phyloP scores from a whole-genome alignment of 2,113 vertebrate genomes.

The Tetrax tetrax region DNA sequence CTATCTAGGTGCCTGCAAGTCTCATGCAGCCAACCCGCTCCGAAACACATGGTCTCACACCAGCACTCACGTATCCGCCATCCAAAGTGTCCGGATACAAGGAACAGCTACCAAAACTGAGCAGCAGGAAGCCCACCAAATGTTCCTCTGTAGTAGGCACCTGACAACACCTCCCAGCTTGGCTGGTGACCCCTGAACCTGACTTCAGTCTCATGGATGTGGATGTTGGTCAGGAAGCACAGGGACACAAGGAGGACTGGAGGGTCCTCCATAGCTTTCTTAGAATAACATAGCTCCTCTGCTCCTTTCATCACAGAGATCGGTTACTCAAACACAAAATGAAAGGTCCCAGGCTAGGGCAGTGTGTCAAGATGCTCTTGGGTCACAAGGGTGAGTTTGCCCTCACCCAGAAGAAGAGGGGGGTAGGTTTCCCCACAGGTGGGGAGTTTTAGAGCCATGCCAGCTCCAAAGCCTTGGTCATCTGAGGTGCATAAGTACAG shows the following conservation, averaged over 20 bases:
- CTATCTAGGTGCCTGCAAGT: not conserved
- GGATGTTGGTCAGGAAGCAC: not conserved
- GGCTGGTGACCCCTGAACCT: not conserved
- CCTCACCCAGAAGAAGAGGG: not conserved
- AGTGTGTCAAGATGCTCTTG: not conserved
- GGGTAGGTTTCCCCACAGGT: not conserved
- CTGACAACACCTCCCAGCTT: not conserved
- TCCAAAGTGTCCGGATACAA: accelerated
- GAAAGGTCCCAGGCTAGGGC: not conserved
- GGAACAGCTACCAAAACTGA: not conserved
- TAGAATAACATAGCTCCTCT: not conserved
- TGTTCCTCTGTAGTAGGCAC: not conserved
- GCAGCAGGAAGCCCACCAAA: not conserved
- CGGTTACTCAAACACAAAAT: not conserved
- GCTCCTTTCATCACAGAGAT: not conserved
- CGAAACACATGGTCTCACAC: not conserved
- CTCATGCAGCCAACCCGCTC: constrained; percentile 3
- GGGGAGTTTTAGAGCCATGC: not conserved
- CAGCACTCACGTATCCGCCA: not conserved
- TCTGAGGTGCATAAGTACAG: not conserved
- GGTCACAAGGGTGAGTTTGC: not conserved
- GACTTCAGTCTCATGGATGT: not conserved
- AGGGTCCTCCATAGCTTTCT: not conserved
- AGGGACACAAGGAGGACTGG: not conserved
- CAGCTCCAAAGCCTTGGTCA: not conserved